Base-by-base conservation (phyloP, 2,797 vertebrate species). In the Esox masquinongy region DNA sequence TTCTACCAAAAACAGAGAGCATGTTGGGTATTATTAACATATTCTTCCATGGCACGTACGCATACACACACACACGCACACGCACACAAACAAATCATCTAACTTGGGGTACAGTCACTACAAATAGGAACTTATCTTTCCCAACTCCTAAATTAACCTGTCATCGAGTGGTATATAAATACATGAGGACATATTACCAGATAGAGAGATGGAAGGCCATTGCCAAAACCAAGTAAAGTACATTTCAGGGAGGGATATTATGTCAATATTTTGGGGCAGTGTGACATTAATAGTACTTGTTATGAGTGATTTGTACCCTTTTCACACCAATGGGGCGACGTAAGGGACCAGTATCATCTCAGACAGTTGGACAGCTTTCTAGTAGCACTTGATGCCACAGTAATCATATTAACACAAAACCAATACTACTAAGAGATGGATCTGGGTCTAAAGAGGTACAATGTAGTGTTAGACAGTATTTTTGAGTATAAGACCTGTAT, bases 1-100 rank as follows among this genome's bases (percentile, higher is more conserved):
- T 90, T 98, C 98, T 99, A 94, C 73, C 72, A 74, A 89, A 85
- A 73, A 88, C 59, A 84, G 51, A 88, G 69, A 70, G 69, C 43
- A 70, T 50, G 67, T n/a, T 68, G 69, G 69, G 15, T 51, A 70
- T 70, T 70, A 50, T 43, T 16, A 61, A 34, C 29, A 67, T 16
- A 69, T 3, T 29, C 66, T 68, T 43, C 26, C 34, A 76, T 3
- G 17, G 8, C 24, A 5, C 22, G 43, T 36, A 39, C 1, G 9
- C 29, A 24, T 17, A 78, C 39, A 39, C 17, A 11, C n/a, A 26
- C 4, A 24, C 15, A 34, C 26, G 68, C n/a, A 43, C 22, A n/a
- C n/a, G 2, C 69, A 70, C 24, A 17, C 9, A 34, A 5, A 67
- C 64, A 67, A 64, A 47, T 47, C 9, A 6, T 47, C 43, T 47